phyloP scores from a whole-genome alignment of 2,113 vertebrate genomes.

The Rhizomys pruinosus region DNA sequence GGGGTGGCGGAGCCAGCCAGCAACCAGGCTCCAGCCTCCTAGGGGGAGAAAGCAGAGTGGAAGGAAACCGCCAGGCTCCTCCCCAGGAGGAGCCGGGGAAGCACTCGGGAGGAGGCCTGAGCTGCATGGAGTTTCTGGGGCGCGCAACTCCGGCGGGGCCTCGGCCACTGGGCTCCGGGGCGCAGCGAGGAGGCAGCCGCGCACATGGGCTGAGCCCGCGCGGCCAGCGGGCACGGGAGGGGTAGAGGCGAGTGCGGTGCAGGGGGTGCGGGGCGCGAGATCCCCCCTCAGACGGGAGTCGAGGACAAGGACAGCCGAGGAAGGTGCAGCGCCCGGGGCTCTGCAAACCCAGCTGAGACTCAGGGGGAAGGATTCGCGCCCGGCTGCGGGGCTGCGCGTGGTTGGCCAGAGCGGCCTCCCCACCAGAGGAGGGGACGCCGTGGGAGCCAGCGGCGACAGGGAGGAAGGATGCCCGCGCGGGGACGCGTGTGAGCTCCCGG shows the following conservation, averaged over 20 bases:
- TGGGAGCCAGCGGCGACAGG: conserved; percentile 65
- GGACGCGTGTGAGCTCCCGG: conserved; percentile 72
- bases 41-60: not conserved
- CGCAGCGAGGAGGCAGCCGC: conserved; percentile 71
- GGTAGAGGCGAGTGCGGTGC: conserved; percentile 73
- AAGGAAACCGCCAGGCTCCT: conserved; percentile 27
- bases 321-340: conserved; percentile 57
- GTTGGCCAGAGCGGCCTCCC: conserved; percentile 67
- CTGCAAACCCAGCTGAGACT: not conserved
- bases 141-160: conserved; percentile 79
- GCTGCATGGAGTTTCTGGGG: conserved; percentile 79
- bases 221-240: conserved; percentile 72
- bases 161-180: conserved; percentile 74
- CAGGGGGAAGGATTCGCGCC: not conserved
- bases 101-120: conserved; percentile 61
- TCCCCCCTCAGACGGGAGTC: conserved; percentile 71
- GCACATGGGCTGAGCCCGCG: conserved; percentile 82
- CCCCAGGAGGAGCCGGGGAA: conserved; percentile 18
- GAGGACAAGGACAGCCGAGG: conserved; percentile 75
- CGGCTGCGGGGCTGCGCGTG: conserved; percentile 4
- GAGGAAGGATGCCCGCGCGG: conserved; percentile 63
- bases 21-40: not conserved
- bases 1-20: conserved; percentile 27
- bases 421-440: conserved; percentile 55
- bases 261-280: conserved; percentile 75